Base-by-base conservation (phyloP, 2,113 vertebrate species). In the Ranitomeya imitator region DNA sequence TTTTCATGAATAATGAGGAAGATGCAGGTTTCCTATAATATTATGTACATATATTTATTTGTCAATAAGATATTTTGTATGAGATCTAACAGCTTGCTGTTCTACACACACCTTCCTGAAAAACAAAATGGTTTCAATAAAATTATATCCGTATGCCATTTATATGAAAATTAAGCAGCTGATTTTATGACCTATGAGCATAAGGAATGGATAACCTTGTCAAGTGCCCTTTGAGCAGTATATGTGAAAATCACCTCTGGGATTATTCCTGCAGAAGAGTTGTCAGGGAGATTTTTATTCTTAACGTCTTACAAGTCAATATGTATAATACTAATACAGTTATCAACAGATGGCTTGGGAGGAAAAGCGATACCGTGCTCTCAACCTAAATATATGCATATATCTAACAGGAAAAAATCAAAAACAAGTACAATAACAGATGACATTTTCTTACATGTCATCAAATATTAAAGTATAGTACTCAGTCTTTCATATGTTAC, bases 121-220 rank as follows among this genome's bases (percentile, higher is more conserved):
- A 51, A 45, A 81, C 37, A 84, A 54, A 69, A 69, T 69, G 14
- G 71, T 67, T 74, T 67, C 65, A 88, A 73, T 88, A 74, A 74
- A 80, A 88, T 83, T 4, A 81, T 88, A 87, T 82, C 65, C 69
- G 18, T 76, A 76, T 87, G 86, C 65, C 67, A 73, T 87, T 60
- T 87, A 87, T 82, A 73, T 87, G 86, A 87, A 87, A 82, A 87
- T 87, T 37, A 87, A 87, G 52, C 74, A 73, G 86, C 78, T 74
- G 78, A 82, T 87, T 87, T 82, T 87, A 88, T 88, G 67, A 88
- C 79, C 79, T 57, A 21, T 74, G 86, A 83, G 63, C 79, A 82
- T 88, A 88, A 82, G 86, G 55, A 82, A 67, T 74, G 61, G 79
- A 88, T 88, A 88, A 88, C 79, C 79, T 88, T 88, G 86, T 73